These are phyloP conservation scores for Ruditapes philippinarum DNA, from an alignment of 1,140 invertebrate species.

Conservation along the genomic window DNA sequence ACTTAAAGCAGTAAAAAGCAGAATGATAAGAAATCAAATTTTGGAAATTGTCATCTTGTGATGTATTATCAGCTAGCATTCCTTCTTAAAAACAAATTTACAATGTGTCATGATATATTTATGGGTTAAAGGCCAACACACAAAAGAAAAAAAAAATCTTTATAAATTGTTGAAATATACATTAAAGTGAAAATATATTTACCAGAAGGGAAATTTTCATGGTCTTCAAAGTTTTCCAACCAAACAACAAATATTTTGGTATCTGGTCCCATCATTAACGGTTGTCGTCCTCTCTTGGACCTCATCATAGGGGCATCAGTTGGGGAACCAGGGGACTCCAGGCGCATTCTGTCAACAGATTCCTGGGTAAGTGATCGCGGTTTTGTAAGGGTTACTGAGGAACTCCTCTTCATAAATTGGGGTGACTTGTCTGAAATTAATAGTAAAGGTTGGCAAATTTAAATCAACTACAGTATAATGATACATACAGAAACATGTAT, in stretches of 20 bases:
- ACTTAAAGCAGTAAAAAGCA: no score
- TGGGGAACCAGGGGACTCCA: constrained; percentile 77
- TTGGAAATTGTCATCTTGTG: no score
- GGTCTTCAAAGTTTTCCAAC: constrained; percentile 98
- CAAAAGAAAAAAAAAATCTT: no score
- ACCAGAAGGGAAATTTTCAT: constrained; percentile 95
- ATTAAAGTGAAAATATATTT: constrained; percentile 77
- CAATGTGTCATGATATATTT: no score
- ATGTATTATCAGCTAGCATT: no score
- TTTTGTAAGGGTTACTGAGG: constrained; percentile 71
- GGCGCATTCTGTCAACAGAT: constrained; percentile 61
- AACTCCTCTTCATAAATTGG: constrained; percentile 55
- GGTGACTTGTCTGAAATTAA: constrained; percentile 75
- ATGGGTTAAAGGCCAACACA: no score
- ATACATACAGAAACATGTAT: no score
- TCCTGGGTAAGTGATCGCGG: constrained; percentile 83
- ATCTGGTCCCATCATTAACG: constrained; percentile 84
- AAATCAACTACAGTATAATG: no score
- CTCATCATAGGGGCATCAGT: constrained; percentile 71
- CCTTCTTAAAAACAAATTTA: no score
- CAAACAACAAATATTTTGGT: constrained; percentile 96
- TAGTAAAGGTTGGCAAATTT: no score
- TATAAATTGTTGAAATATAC: no score
- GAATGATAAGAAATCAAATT: no score
- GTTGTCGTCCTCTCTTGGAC: constrained; percentile 75